These are phyloP conservation scores for Episyrphus balteatus DNA, from an alignment of 1,140 invertebrate species.

Conservation along the genomic window DNA sequence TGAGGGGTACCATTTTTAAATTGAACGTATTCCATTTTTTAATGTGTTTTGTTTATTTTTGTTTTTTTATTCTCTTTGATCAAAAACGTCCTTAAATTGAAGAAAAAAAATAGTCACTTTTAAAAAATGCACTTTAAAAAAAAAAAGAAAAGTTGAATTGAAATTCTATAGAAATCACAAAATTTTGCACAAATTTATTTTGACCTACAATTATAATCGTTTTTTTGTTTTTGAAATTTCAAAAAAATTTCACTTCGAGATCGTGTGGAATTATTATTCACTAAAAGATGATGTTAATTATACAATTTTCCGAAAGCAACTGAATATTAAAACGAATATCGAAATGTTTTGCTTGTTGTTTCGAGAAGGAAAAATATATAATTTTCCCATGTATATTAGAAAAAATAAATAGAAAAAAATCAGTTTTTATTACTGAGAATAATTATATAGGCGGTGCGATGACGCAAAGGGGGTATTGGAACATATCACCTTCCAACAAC, in stretches of 20 bases:
- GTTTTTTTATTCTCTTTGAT: constrained; percentile 10
- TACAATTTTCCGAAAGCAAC: constrained; percentile 39
- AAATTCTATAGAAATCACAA: background rate
- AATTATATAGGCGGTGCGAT: too few relatives aligned
- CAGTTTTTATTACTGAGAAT: background rate
- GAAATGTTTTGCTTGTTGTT: background rate
- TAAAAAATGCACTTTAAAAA: constrained; percentile 7
- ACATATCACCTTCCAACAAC: too few relatives aligned
- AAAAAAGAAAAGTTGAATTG: constrained; percentile 4
- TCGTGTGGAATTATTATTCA: constrained; percentile 17
- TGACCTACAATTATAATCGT: background rate
- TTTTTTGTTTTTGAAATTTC: constrained; percentile 6
- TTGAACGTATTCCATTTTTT: constrained; percentile 36
- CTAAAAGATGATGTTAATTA: constrained; percentile 32
- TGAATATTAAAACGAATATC: constrained; percentile 15
- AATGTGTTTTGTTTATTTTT: constrained; percentile 16
- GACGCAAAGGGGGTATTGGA: too few relatives aligned
- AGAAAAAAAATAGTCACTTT: constrained; percentile 8
- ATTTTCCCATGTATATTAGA: background rate
- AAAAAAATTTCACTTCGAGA: constrained; percentile 14
- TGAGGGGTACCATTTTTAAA: constrained; percentile 37
- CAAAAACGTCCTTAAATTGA: constrained; percentile 25
- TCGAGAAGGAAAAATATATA: background rate
- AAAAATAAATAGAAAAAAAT: background rate
- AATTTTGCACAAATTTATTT: constrained; percentile 6